Evolutionary conservation across 2,888 invertebrate genomes (phyloP).

Genomic region (Shargacucullia verbasci): DNA sequence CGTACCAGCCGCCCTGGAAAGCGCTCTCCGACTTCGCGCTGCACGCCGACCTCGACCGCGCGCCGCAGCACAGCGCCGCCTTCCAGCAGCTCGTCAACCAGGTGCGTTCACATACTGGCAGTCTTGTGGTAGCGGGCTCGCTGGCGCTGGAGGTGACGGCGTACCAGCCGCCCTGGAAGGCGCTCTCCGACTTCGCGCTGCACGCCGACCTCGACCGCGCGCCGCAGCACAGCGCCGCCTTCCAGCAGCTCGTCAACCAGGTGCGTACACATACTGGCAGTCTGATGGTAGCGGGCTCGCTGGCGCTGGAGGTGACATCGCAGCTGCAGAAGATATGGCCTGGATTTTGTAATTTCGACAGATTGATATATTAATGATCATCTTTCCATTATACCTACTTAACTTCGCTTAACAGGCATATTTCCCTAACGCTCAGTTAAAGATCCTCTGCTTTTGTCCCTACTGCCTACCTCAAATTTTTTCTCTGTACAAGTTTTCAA

Average conservation of each 20-base stretch:
- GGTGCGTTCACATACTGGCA: conserved; percentile 75
- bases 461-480: too few species aligned
- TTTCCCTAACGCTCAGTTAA: too few species aligned
- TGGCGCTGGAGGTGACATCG: too few species aligned
- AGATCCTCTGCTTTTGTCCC: too few species aligned
- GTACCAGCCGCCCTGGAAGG: conserved; percentile 99
- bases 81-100: conserved; percentile 99
- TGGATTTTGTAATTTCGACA: too few species aligned
- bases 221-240: conserved; percentile 96
- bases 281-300: too few species aligned
- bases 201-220: conserved; percentile 97
- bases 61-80: conserved; percentile 96
- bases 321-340: too few species aligned
- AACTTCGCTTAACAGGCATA: too few species aligned
- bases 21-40: conserved; percentile 98
- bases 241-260: conserved; percentile 98
- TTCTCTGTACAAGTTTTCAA: too few species aligned
- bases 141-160: conserved; percentile 64
- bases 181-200: conserved; percentile 97
- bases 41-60: conserved; percentile 97
- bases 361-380: too few species aligned
- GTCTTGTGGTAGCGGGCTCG: too few species aligned
- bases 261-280: conserved; percentile 66
- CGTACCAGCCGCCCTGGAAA: conserved; percentile 99
- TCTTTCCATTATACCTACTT: too few species aligned